Evolutionary conservation across 2,797 vertebrate genomes (phyloP), one percentile per base, ranked within the genome.

Genomic region (Huso huso): DNA sequence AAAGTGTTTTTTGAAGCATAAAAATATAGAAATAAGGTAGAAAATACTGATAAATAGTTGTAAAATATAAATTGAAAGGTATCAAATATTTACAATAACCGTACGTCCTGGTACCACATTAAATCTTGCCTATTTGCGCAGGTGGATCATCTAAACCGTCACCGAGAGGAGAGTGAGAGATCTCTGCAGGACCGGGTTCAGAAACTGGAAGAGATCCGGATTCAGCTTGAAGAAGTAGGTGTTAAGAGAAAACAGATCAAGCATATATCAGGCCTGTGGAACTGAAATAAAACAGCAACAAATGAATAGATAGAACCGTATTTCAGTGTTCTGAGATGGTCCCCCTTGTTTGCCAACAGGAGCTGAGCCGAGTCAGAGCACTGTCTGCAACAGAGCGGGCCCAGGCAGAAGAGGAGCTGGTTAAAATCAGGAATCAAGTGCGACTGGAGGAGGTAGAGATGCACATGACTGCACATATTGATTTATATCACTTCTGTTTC

Each of bases 221-320:
- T 92, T 65, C 87, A 91, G 7, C 82, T 97, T 63, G 95, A 98
- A 63, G 92, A 96, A 91, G 96, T 97, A 55, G n/a, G n/a, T 55
- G 52, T 10, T 37, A 37, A 37, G n/a, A 55, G 52, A 3, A 3
- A 37, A 18, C 15, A 18, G 15, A 18, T 18, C 23, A 37, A 37
- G 23, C 23, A 37, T 37, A 37, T 37, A 37, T 37, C 23, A 37
- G 23, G 23, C 23, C 23, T 37, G 23, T 37, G 23, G 23, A 37
- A 37, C 23, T 3, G 23, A 37, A 37, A 37, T 37, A 37, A 37
- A 37, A 37, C 23, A 37, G 23, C 23, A 37, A 37, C 23, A 37
- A 37, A 37, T 37, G 23, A 37, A 37, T 37, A 37, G 23, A 37
- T 37, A 37, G 23, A 37, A 37, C 23, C 2, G 4, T 4, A 37